Percentiles rank a stretch among this genome's conserved stretches.
Conservation (phyloP, 1,140 invertebrate species). For the Ooceraea biroi region DNA sequence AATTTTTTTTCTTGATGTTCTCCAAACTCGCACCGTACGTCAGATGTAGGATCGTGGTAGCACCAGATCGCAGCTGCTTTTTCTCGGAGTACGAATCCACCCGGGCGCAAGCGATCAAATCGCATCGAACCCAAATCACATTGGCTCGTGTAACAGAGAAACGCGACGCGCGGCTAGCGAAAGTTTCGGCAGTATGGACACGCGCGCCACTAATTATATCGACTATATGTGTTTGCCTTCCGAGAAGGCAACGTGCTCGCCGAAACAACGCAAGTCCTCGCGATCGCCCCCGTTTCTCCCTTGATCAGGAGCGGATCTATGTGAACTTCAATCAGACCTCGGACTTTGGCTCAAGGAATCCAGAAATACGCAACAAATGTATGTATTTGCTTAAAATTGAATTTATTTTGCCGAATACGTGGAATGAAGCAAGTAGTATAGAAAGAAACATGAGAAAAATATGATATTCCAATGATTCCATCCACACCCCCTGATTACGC, state of each 20-base stretch:
- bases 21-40: background rate
- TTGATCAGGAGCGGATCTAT: slow-evolving; percentile 20
- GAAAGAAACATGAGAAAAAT: too few species aligned
- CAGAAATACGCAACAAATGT: background rate
- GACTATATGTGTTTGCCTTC: slow-evolving; percentile 77
- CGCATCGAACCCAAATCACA: too few species aligned
- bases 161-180: slow-evolving; percentile 10
- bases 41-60: too few species aligned
- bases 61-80: slow-evolving; percentile 6
- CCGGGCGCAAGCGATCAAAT: background rate
- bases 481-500: too few species aligned
- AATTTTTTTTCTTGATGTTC: too few species aligned
- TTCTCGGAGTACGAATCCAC: background rate
- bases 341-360: background rate
- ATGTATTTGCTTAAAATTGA: too few species aligned
- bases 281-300: background rate
- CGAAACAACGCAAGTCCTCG: slow-evolving; percentile 27
- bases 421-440: too few species aligned
- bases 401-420: too few species aligned
- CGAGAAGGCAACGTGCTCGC: slow-evolving; percentile 74
- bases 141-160: slow-evolving; percentile 51
- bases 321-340: background rate
- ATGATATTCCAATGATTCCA: too few species aligned
- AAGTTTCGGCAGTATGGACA: slow-evolving; percentile 63
- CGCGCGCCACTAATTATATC: slow-evolving; percentile 83